Conservation (phyloP, 2,113 vertebrate species). For the Petaurus breviceps region DNA sequence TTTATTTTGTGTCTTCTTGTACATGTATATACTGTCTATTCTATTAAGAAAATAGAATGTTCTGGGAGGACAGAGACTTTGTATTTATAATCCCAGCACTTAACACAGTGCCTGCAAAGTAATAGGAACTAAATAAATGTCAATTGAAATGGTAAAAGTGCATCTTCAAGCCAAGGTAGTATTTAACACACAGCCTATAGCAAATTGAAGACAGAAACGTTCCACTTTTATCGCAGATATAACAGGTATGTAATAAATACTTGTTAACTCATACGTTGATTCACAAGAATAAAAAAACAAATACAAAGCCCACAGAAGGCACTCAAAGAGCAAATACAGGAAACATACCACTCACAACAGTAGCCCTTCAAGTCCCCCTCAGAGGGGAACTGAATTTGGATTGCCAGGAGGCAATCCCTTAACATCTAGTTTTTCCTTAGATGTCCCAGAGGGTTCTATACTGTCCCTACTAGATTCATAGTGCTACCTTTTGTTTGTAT, state of each 20-base stretch:
- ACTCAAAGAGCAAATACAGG: background rate
- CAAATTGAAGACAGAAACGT: background rate
- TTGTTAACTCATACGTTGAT: background rate
- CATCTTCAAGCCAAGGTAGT: background rate
- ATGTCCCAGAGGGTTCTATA: background rate
- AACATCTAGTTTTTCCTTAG: background rate
- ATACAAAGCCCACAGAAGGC: background rate
- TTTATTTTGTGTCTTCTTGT: background rate
- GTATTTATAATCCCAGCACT: background rate
- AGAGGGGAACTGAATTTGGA: background rate
- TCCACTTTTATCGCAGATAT: background rate
- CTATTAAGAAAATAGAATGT: background rate
- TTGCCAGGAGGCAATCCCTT: background rate
- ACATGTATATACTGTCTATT: background rate
- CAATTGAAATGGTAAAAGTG: slow-evolving; percentile 53
- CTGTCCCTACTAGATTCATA: background rate
- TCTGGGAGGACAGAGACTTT: slow-evolving; percentile 21
- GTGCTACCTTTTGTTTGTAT: background rate
- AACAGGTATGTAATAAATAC: background rate
- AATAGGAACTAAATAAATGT: slow-evolving; percentile 49
- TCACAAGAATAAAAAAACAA: background rate
- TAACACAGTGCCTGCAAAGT: background rate
- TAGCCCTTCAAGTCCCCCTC: background rate
- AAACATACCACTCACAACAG: background rate
- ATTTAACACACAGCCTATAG: background rate